Base-by-base conservation (phyloP, 2,113 vertebrate genomes). In the Podilymbus podiceps region DNA sequence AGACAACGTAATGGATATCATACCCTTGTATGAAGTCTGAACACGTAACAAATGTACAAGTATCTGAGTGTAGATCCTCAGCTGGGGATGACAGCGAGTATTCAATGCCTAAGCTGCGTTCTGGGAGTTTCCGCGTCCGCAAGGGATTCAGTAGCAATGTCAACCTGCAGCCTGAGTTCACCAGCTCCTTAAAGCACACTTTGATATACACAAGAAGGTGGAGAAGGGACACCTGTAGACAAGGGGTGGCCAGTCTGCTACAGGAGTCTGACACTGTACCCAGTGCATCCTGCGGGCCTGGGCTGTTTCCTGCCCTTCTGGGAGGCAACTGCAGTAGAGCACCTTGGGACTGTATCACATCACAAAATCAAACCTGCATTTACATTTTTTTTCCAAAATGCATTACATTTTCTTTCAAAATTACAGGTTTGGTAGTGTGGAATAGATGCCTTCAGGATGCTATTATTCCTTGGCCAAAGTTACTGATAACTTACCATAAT, bases 321-420 rank as follows among this genome's bases (percentile, higher is more conserved):
- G 24, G 56, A 73, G 33, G 53, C 30, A 63, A 68, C 17, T 21
- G 27, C 21, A 67, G 30, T 4, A 3, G 35, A 55, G 52, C 1
- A 3, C n/a, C 44, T 72, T 64, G 84, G 25, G 58, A 74, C 11
- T 4, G 4, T 14, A 60, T 12, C 24, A 27, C 20, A 33, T 27
- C 80, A 82, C 27, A 66, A 77, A 89, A 82, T 33, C 47, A 88
- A 75, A 50, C 16, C 22, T 24, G 15, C 66, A 49, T 85, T 89
- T 89, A 44, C 38, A 79, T 83, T 64, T 90, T 27, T 27, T 78
- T 88, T 90, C 38, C 79, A 56, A 96, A 92, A 86, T 76, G 31
- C 8, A 4, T 69, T 74, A 47, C 15, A 59, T 76, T 83, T 71
- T 80, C 71, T 80, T 91, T 77, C 13, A 74, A 66, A 95, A 83